Evolutionary conservation across 2,888 invertebrate genomes (phyloP).

Genomic region (Sarcophaga carnaria): DNA sequence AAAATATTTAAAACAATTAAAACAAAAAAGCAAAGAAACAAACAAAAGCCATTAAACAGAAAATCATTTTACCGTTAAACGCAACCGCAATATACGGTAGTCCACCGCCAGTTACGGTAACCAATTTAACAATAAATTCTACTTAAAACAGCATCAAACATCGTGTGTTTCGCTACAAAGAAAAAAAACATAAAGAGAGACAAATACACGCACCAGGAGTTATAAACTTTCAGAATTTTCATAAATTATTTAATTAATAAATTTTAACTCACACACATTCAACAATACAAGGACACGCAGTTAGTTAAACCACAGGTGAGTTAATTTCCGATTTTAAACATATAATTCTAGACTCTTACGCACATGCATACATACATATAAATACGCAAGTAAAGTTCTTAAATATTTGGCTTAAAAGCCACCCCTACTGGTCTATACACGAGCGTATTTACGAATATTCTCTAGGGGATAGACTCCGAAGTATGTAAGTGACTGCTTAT

Average conservation of each 20-base stretch:
- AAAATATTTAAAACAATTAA: background rate
- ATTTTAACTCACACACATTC: background rate
- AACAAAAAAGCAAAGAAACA: no score
- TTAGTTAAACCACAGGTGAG: slow-evolving; percentile 57
- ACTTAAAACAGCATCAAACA: background rate
- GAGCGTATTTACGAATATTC: no score
- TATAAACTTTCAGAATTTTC: slow-evolving; percentile 41
- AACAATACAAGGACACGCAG: background rate
- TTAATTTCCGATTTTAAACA: slow-evolving; percentile 45
- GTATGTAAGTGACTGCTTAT: no score
- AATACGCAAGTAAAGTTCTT: no score
- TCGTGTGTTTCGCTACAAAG: background rate
- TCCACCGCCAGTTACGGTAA: background rate
- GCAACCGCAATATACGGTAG: background rate
- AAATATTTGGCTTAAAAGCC: no score
- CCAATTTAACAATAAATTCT: background rate
- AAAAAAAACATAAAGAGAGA: background rate
- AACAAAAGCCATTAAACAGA: background rate
- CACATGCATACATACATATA: background rate
- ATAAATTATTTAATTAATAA: slow-evolving; percentile 52
- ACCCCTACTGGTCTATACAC: no score
- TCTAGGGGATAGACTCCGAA: no score
- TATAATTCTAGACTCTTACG: slow-evolving; percentile 6
- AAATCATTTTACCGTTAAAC: background rate
- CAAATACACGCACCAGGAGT: slow-evolving; percentile 12